Evolutionary conservation across 2,888 invertebrate genomes (phyloP).

Genomic region (Tyria jacobaeae): DNA sequence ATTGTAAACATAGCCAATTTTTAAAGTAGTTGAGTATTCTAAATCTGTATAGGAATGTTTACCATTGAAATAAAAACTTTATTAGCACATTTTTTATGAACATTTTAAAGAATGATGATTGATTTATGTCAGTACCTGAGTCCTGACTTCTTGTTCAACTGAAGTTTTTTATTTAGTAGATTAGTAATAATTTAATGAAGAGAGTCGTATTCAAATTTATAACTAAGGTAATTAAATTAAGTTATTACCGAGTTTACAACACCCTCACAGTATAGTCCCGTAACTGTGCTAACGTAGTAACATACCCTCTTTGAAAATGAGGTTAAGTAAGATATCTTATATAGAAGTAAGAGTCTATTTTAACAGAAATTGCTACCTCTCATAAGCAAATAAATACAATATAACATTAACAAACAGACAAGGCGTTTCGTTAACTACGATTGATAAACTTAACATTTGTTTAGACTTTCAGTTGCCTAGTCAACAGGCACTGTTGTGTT

Average conservation of each 20-base stretch:
- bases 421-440: neutral
- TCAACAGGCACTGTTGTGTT: no score
- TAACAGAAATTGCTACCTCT: neutral
- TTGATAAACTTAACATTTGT: neutral
- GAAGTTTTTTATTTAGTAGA: no score
- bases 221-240: no score
- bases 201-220: no score
- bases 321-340: neutral
- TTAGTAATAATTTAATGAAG: no score
- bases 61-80: neutral
- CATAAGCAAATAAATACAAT: neutral
- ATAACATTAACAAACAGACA: conserved; percentile 7
- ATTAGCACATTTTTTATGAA: neutral
- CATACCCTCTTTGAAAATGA: neutral
- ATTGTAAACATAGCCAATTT: neutral
- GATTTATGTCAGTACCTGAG: no score
- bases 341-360: no score
- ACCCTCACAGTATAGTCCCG: no score
- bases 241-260: no score
- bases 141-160: no score
- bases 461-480: neutral
- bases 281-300: neutral
- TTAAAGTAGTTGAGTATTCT: neutral
- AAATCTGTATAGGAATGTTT: neutral
- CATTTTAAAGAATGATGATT: neutral